phyloP scores from a whole-genome alignment of 1,140 invertebrate species.

The Eulimnadia texana region DNA sequence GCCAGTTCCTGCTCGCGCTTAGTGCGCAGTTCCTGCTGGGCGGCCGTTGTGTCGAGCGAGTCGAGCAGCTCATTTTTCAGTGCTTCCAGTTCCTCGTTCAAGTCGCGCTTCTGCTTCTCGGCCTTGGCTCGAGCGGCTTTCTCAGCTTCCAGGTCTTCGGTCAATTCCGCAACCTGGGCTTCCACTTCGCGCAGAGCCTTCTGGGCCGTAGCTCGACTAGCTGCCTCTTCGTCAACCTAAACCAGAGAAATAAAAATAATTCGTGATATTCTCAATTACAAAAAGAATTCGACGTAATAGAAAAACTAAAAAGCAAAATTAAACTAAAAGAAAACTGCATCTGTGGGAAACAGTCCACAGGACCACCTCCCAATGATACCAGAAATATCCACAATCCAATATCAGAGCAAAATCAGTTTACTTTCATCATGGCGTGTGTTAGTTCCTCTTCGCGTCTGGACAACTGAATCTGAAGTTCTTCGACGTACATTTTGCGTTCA shows the following conservation, averaged over 20 bases:
- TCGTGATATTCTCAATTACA: too few relatives aligned
- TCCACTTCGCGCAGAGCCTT: conserved; percentile 83
- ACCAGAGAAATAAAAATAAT: too few relatives aligned
- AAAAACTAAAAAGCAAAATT: too few relatives aligned
- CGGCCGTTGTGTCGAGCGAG: conserved; percentile 83
- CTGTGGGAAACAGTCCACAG: too few relatives aligned
- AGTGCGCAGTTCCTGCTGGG: conserved; percentile 80
- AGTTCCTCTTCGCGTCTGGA: conserved; percentile 90
- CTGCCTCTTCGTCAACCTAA: conserved; percentile 82
- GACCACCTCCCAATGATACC: too few relatives aligned
- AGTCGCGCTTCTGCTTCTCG: conserved; percentile 82
- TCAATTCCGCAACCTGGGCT: conserved; percentile 67
- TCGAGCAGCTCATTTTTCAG: conserved; percentile 91
- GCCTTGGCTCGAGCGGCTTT: conserved; percentile 76
- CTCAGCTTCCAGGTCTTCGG: conserved; percentile 91
- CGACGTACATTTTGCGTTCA: conserved; percentile 74
- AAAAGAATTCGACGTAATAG: too few relatives aligned
- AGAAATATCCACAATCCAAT: too few relatives aligned
- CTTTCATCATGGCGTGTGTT: conserved; percentile 63
- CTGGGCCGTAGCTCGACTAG: conserved; percentile 61
- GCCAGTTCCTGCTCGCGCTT: conserved; percentile 91
- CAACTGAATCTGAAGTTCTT: conserved; percentile 80
- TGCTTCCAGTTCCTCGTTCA: conserved; percentile 93
- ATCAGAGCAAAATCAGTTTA: too few relatives aligned
- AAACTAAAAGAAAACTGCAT: too few relatives aligned